These are phyloP conservation scores for Andrena haemorrhoa DNA, from an alignment of 2,888 invertebrate genomes.

Conservation along the genomic window DNA sequence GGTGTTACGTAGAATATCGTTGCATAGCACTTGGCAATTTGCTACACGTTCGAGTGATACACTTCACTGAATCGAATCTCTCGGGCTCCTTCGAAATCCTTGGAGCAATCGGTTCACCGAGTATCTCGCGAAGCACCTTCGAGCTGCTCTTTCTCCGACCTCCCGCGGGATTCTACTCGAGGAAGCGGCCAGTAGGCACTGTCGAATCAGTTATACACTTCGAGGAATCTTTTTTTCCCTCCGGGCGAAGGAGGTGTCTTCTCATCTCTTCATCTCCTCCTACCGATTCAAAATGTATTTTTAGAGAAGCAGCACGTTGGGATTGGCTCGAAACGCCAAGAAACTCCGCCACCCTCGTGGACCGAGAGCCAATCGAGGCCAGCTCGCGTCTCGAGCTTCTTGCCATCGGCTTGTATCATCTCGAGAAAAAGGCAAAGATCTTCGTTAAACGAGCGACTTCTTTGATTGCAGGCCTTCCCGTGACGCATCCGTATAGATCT, in stretches of 20 bases:
- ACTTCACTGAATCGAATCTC: neutral
- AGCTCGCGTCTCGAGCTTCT: conserved; percentile 47
- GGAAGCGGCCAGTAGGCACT: conserved; percentile 34
- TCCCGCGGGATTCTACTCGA: conserved; percentile 32
- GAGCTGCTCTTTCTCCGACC: conserved; percentile 22
- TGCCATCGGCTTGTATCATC: conserved; percentile 57
- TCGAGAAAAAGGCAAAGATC: conserved; percentile 54
- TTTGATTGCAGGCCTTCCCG: conserved; percentile 53
- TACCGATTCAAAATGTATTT: conserved; percentile 80
- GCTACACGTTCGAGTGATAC: neutral
- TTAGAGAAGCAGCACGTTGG: conserved; percentile 72
- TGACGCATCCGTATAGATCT: conserved; percentile 51
- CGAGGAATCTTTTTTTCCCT: conserved; percentile 59
- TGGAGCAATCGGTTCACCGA: neutral
- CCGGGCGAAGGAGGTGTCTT: conserved; percentile 71
- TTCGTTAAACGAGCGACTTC: conserved; percentile 54
- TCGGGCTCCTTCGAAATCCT: neutral
- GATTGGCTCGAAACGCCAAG: conserved; percentile 75
- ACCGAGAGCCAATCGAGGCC: conserved; percentile 74
- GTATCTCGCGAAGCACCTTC: conserved; percentile 6
- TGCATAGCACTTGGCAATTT: neutral
- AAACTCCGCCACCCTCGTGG: conserved; percentile 77
- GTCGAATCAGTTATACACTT: conserved; percentile 61
- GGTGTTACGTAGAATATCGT: neutral
- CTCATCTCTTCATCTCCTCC: conserved; percentile 82